A percentile compares a stretch with the other conserved stretches of the same genome.
Conservation (phyloP, 2,888 invertebrate species). For the Andrena bucephala region DNA sequence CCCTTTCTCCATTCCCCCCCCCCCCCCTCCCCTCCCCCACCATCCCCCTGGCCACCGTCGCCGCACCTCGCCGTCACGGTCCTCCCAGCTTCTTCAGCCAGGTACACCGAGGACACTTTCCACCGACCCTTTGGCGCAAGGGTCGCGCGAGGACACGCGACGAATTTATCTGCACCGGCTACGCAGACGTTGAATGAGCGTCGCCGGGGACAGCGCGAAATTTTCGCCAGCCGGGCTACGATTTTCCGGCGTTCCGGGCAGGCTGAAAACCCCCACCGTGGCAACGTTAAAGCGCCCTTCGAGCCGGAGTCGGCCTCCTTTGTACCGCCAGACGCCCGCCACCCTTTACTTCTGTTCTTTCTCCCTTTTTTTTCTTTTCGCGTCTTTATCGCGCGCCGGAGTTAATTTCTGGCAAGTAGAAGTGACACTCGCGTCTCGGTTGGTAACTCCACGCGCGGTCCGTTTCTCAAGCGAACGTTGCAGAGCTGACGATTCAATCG, state of each 20-base stretch:
- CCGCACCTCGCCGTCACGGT: not conserved
- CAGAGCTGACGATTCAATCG: not conserved
- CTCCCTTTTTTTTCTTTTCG: not conserved
- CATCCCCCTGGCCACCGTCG: not conserved
- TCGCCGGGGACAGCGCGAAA: constrained; percentile 12
- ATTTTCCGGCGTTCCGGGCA: constrained; percentile 42
- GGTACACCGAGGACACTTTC: constrained; percentile 23
- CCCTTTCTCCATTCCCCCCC: constrained; percentile 7
- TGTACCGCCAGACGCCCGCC: constrained; percentile 28
- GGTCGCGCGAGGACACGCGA: constrained; percentile 9
- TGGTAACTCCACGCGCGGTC: not conserved
- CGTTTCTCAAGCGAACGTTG: not conserved
- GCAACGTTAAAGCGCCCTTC: constrained; percentile 34
- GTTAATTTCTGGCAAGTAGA: constrained; percentile 32
- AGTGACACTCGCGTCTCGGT: not conserved
- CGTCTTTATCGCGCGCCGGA: constrained; percentile 9
- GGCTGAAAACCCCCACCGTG: constrained; percentile 19
- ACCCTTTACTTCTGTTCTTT: not conserved
- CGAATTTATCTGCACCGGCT: constrained; percentile 30
- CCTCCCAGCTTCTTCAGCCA: constrained; percentile 44
- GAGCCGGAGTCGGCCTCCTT: constrained; percentile 26
- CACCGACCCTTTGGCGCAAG: not conserved
- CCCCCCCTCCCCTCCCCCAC: too few relatives aligned
- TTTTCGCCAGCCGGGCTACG: constrained; percentile 37
- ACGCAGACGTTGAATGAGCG: constrained; percentile 29